A percentile compares a stretch with the other conserved stretches of the same genome.
Evolutionary conservation across 2,888 invertebrate genomes (phyloP).

Genomic region (Amaurobius ferox): DNA sequence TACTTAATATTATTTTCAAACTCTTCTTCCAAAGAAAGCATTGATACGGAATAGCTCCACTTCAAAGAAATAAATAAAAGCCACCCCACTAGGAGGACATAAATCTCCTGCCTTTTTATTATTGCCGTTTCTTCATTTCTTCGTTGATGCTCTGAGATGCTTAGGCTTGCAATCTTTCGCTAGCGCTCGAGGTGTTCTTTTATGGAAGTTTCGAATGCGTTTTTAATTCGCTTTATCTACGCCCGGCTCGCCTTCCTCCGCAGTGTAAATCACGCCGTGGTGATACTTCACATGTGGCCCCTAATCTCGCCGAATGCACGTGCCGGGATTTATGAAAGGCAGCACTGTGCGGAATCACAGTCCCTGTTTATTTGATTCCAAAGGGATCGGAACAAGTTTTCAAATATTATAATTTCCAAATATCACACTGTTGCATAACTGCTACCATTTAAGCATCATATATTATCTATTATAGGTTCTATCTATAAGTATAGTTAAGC

Average conservation of each 20-base stretch:
- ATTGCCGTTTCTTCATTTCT: conserved; percentile 10
- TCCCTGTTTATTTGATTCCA: no score
- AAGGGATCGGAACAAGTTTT: no score
- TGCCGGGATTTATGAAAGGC: background rate
- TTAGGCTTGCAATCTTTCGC: no score
- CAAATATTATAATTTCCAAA: no score
- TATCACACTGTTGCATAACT: no score
- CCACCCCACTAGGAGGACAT: conserved; percentile 28
- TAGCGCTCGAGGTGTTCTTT: conserved; percentile 25
- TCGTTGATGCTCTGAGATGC: background rate
- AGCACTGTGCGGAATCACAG: background rate
- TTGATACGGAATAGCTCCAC: background rate
- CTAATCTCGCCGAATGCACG: background rate
- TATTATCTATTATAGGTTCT: no score
- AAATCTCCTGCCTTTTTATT: conserved; percentile 35
- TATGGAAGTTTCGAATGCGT: conserved; percentile 60
- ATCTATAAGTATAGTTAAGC: no score
- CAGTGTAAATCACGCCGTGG: conserved; percentile 32
- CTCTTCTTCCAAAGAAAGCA: background rate
- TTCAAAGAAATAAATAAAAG: background rate
- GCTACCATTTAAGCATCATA: no score
- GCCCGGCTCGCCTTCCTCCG: conserved; percentile 27
- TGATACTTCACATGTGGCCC: conserved; percentile 6
- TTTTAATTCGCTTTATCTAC: conserved; percentile 66
- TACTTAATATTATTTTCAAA: background rate